Evolutionary conservation across 2,888 invertebrate species (phyloP).

Genomic region (Tiphia femorata): DNA sequence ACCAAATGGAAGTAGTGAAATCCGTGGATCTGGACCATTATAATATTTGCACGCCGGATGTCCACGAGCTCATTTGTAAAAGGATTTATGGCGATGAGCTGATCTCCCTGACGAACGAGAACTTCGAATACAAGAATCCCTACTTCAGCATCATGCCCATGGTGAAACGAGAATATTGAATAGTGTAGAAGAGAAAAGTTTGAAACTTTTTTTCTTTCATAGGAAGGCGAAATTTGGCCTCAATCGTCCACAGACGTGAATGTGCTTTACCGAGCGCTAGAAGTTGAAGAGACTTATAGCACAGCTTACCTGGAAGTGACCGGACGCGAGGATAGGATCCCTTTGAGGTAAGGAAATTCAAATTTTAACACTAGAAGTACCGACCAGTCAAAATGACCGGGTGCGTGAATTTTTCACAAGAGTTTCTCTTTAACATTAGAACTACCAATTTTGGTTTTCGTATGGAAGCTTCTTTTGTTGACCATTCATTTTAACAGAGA

Average conservation of each 20-base stretch:
- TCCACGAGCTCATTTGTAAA: slow-evolving; percentile 61
- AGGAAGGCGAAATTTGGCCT: slow-evolving; percentile 76
- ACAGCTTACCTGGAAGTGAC: slow-evolving; percentile 74
- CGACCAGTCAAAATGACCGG: no score
- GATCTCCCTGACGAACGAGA: slow-evolving; percentile 53
- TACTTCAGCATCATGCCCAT: slow-evolving; percentile 71
- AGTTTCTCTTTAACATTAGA: no score
- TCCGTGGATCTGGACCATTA: slow-evolving; percentile 45
- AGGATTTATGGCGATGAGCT: slow-evolving; percentile 68
- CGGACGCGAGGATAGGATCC: slow-evolving; percentile 71
- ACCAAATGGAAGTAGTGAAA: slow-evolving; percentile 35
- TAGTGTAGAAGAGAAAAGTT: no score
- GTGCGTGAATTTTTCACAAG: no score
- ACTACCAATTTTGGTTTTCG: no score
- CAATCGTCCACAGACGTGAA: slow-evolving; percentile 71
- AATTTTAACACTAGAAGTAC: neutral
- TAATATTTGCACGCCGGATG: slow-evolving; percentile 42
- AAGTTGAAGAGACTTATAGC: slow-evolving; percentile 70
- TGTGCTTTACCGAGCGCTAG: slow-evolving; percentile 73
- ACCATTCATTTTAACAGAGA: no score
- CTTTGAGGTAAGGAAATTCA: slow-evolving; percentile 62
- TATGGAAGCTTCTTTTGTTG: no score
- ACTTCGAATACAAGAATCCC: slow-evolving; percentile 59
- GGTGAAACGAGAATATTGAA: no score
- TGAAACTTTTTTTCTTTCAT: slow-evolving; percentile 10